Percentiles rank a stretch among this genome's conserved stretches.
Evolutionary conservation across 2,888 invertebrate species (phyloP).

Genomic region (Sphinx pinastri): DNA sequence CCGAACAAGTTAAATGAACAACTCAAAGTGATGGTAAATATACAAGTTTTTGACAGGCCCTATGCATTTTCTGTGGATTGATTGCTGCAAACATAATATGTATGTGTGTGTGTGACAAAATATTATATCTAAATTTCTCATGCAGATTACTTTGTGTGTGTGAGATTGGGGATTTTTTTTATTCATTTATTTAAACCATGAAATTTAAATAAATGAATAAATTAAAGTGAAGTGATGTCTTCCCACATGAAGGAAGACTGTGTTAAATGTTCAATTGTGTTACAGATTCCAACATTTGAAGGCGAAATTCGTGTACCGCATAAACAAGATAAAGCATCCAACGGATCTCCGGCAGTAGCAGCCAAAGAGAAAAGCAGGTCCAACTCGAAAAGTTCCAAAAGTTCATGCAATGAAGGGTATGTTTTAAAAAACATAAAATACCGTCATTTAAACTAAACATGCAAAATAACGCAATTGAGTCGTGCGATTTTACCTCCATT

Average conservation of each 20-base stretch:
- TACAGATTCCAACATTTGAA: slow-evolving; percentile 70
- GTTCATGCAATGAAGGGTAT: slow-evolving; percentile 65
- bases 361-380: slow-evolving; percentile 60
- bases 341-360: slow-evolving; percentile 45
- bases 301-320: slow-evolving; percentile 56
- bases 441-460: too few relatives aligned
- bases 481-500: too few relatives aligned
- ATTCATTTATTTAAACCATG: too few relatives aligned
- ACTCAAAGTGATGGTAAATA: slow-evolving; percentile 86
- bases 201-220: too few relatives aligned
- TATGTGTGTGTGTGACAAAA: too few relatives aligned
- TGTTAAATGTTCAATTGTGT: background rate
- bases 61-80: too few relatives aligned
- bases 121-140: too few relatives aligned
- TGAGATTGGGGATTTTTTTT: too few relatives aligned
- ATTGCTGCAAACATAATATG: too few relatives aligned
- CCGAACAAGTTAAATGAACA: slow-evolving; percentile 85
- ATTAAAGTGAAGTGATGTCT: too few relatives aligned
- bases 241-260: background rate
- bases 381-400: slow-evolving; percentile 67
- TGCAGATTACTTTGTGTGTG: too few relatives aligned
- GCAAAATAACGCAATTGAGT: too few relatives aligned
- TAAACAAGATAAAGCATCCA: slow-evolving; percentile 49
- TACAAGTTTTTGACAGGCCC: background rate
- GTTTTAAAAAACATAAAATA: slow-evolving; percentile 26